phyloP scores from a whole-genome alignment of 2,113 vertebrate genomes.

The Microcebus murinus region DNA sequence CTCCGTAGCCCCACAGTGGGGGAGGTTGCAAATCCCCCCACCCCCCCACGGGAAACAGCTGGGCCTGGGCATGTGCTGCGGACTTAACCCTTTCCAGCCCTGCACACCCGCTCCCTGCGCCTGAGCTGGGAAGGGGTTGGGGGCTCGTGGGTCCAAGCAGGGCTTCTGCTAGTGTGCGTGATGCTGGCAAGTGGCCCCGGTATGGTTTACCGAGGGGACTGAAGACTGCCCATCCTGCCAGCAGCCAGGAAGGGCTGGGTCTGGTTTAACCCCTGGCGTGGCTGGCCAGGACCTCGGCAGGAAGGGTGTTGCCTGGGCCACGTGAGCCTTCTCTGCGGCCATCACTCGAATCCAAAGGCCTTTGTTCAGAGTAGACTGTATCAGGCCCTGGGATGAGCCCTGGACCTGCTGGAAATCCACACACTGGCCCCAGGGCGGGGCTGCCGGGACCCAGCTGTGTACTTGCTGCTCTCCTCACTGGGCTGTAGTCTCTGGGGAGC shows the following conservation, averaged over 20 bases:
- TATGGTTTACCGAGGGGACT: neutral
- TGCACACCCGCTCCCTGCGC: neutral
- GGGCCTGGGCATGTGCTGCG: neutral
- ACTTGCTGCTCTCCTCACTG: neutral
- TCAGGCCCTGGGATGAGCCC: neutral
- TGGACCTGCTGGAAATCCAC: neutral
- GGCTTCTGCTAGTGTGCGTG: neutral
- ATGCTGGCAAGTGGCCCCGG: neutral
- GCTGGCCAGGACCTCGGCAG: neutral
- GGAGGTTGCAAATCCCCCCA: constrained; percentile 37
- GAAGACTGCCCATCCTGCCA: neutral
- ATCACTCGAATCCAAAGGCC: neutral
- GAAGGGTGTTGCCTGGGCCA: neutral
- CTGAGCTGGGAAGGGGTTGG: neutral
- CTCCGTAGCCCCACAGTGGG: neutral
- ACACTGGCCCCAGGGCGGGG: neutral
- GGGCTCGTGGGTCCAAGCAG: neutral
- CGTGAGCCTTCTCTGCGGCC: neutral
- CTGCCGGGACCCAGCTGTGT: neutral
- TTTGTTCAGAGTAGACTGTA: neutral
- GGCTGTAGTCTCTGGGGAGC: neutral
- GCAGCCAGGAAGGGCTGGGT: constrained; percentile 1
- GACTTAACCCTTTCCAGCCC: constrained; percentile 34
- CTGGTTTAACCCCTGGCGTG: neutral
- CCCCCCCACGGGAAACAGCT: constrained; percentile 46